A percentile compares a stretch with the other conserved stretches of the same genome.
Conservation (phyloP, 2,888 invertebrate species). For the Cheilosia vulpina region DNA sequence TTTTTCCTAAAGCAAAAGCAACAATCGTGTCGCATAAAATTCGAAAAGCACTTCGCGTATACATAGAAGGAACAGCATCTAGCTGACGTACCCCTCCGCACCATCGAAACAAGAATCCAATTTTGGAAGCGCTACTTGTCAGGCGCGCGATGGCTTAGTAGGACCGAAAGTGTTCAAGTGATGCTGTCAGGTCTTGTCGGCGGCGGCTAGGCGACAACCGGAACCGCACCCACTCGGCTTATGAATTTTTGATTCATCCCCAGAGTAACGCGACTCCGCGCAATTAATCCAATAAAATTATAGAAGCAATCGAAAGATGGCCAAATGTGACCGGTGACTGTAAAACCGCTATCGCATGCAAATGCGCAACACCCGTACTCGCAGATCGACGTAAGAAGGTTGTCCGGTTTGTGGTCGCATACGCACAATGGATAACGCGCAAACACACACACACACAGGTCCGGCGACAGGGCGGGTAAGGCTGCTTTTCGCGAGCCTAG, state of each 20-base stretch:
- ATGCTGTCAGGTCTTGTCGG: constrained; percentile 58
- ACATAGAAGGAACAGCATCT: constrained; percentile 66
- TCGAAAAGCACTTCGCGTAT: constrained; percentile 62
- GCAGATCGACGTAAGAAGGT: constrained; percentile 66
- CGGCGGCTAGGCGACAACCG: constrained; percentile 53
- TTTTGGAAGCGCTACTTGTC: constrained; percentile 75
- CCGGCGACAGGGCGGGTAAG: constrained; percentile 54
- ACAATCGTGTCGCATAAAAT: constrained; percentile 75
- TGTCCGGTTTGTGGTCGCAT: constrained; percentile 57
- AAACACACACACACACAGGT: constrained; percentile 21
- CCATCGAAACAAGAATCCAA: constrained; percentile 63
- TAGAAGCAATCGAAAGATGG: constrained; percentile 68
- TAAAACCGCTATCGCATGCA: constrained; percentile 64
- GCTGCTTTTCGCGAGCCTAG: constrained; percentile 57
- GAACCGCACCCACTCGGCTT: constrained; percentile 72
- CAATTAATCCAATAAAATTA: constrained; percentile 72
- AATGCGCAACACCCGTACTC: constrained; percentile 57
- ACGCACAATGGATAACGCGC: constrained; percentile 38
- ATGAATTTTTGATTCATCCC: constrained; percentile 73
- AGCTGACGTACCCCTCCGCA: constrained; percentile 1
- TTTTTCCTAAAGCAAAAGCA: constrained; percentile 56
- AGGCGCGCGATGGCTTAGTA: constrained; percentile 57
- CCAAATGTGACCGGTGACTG: constrained; percentile 64
- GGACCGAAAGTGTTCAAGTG: constrained; percentile 70
- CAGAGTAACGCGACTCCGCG: constrained; percentile 46